Base-by-base conservation (phyloP, 1,140 invertebrate species). In the Tetramorium parvispinum region DNA sequence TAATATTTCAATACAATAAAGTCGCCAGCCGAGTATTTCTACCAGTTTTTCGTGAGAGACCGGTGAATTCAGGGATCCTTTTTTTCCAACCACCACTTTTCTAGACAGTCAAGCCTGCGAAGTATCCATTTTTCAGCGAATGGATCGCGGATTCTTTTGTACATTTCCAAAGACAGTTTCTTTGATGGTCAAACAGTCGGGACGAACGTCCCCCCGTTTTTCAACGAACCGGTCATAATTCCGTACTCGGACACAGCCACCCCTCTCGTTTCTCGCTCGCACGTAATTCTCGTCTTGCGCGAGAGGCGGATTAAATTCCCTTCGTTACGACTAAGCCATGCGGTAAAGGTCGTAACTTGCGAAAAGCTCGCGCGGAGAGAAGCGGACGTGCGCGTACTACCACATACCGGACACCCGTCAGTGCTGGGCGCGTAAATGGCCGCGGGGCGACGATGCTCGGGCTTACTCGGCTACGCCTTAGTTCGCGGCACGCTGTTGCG, bases 401-500 rank as follows among this genome's bases (percentile, higher is more conserved):
- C 51, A 24, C 49, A 27, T 3, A 37, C 63, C n/a, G n/a, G 61
- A 55, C 49, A 51, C 7, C 2, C 32, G 55, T 73, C 65, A 49
- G 24, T 18, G 61, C 8, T 53, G 75, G 61, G 76, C 49, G 65
- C 65, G 71, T 43, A 81, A 81, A 81, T 81, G 65, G 57, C 40
- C 57, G 55, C 24, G 21, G 24, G 55, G 37, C 55, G 32, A 79
- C 24, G 40, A 37, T 8, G 53, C 24, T 46, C n/a, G n/a, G n/a
- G n/a, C n/a, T n/a, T n/a, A n/a, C n/a, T n/a, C 11, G 13, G n/a
- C 65, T 68, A 6, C 27, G 37, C 51, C 66, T 82, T 68, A 37
- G 37, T 49, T 46, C 11, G 59, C 32, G 59, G 53, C 79, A 83
- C 79, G 53, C 79, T 89, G 88, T 89, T 89, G 88, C 88, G 65